phyloP scores from a whole-genome alignment of 2,113 vertebrate species.

The Phyllopteryx taeniolatus region DNA sequence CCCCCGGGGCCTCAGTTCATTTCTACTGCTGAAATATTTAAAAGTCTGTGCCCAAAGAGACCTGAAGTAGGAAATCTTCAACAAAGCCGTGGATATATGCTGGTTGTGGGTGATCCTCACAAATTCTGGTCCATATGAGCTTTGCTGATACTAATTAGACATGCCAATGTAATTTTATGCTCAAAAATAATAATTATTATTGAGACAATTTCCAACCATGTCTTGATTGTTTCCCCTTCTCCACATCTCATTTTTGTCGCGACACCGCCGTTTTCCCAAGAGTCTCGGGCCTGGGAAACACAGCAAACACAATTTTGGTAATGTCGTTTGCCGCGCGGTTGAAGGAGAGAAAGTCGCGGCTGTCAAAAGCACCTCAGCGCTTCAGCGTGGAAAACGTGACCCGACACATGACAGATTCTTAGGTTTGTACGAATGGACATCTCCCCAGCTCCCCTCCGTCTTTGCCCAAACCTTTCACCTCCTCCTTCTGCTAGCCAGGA shows the following conservation, averaged over 20 bases:
- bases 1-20: conserved; percentile 72
- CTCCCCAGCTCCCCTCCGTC: conserved; percentile 38
- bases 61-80: conserved; percentile 43
- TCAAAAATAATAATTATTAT: neutral
- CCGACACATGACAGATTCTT: conserved; percentile 97
- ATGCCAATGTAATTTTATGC: neutral
- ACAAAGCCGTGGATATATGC: conserved; percentile 29
- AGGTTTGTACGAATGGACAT: conserved; percentile 95
- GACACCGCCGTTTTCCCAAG: conserved; percentile 83
- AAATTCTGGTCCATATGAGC: conserved; percentile 19
- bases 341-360: conserved; percentile 82
- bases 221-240: conserved; percentile 22
- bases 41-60: conserved; percentile 60
- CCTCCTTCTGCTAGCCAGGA: conserved; percentile 7
- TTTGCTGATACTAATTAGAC: conserved; percentile 5
- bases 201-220: neutral
- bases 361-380: conserved; percentile 84
- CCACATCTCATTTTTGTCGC: conserved; percentile 32
- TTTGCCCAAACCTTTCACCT: conserved; percentile 54
- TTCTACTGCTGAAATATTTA: conserved; percentile 77
- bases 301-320: conserved; percentile 96
- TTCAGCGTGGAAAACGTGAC: conserved; percentile 79
- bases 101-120: conserved; percentile 34
- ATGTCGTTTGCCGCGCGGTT: conserved; percentile 92
- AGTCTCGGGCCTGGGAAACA: conserved; percentile 76